A percentile compares a stretch with the other conserved stretches of the same genome.
Evolutionary conservation across 2,888 invertebrate genomes (phyloP).

Genomic region (Antitype chi): DNA sequence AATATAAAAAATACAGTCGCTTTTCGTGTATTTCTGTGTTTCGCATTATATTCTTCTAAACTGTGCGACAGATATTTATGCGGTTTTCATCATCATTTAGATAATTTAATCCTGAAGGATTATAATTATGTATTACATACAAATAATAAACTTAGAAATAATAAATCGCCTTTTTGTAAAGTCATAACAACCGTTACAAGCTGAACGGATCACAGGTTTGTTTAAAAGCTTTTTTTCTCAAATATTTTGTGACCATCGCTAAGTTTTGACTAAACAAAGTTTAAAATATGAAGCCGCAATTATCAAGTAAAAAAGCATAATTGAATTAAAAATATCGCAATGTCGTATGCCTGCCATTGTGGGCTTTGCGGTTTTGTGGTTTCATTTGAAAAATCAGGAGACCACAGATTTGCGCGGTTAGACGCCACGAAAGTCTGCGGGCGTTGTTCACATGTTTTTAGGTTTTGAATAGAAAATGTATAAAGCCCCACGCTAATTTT

Average conservation of each 20-base stretch:
- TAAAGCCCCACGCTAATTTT: neutral
- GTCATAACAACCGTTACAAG: neutral
- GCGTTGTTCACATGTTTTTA: neutral
- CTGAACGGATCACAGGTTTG: neutral
- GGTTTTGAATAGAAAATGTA: constrained; percentile 8
- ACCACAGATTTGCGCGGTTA: constrained; percentile 11
- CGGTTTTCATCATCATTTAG: no score
- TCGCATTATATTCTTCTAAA: neutral
- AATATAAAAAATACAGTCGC: neutral
- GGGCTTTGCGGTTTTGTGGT: neutral
- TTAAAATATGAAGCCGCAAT: neutral
- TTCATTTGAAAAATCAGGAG: constrained; percentile 17
- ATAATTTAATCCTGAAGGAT: no score
- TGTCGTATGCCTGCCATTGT: neutral
- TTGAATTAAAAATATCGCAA: neutral
- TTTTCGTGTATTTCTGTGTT: neutral
- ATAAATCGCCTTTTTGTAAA: no score
- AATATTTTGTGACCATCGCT: neutral
- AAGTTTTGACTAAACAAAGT: neutral
- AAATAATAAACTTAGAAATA: no score
- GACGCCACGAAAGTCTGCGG: constrained; percentile 6
- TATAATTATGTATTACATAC: no score
- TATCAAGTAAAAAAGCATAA: neutral
- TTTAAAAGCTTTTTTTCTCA: neutral
- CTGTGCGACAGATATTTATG: neutral